phyloP scores from a whole-genome alignment of 2,797 vertebrate species.

The Anas capensis region DNA sequence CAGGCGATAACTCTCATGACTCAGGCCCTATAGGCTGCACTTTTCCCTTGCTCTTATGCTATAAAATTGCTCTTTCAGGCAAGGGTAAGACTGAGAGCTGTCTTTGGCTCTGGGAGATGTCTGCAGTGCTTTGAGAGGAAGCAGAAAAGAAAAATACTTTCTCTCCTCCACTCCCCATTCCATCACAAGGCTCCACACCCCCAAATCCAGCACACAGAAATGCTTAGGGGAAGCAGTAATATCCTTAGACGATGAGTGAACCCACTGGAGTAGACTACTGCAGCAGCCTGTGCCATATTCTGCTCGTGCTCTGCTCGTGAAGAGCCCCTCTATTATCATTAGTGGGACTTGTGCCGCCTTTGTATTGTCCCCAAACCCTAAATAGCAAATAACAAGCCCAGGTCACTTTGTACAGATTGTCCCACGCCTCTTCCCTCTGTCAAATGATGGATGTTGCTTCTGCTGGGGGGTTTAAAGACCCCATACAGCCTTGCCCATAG shows the following conservation, averaged over 20 bases:
- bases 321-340: neutral
- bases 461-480: neutral
- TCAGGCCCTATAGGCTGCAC: neutral
- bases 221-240: neutral
- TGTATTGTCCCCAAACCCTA: neutral
- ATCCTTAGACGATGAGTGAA: neutral
- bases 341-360: neutral
- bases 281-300: neutral
- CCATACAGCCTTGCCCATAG: neutral
- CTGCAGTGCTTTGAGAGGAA: neutral
- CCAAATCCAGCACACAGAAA: neutral
- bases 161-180: neutral
- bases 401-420: neutral
- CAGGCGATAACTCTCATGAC: neutral
- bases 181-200: neutral
- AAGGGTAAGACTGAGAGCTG: neutral
- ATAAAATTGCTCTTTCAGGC: neutral
- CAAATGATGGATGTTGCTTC: neutral
- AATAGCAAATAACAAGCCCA: neutral
- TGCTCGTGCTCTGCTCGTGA: neutral
- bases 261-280: neutral
- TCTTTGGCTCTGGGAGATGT: neutral
- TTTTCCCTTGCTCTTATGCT: neutral
- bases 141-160: neutral
- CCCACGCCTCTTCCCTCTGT: neutral